Evolutionary conservation across 2,113 vertebrate genomes (phyloP).

Genomic region (Chamaea fasciata): DNA sequence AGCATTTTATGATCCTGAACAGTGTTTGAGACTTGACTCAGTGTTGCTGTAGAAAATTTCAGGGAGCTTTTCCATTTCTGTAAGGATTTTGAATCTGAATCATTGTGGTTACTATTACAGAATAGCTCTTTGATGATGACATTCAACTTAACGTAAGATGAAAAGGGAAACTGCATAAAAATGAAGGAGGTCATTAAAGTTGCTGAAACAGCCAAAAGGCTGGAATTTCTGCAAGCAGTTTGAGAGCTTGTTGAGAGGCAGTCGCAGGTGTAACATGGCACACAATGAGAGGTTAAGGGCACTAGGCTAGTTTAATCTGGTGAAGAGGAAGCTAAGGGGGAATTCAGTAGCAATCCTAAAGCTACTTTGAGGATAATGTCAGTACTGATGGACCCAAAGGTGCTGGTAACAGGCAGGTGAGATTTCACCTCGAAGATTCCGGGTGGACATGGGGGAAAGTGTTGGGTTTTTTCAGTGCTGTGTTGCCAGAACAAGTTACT

Average conservation of each 20-base stretch:
- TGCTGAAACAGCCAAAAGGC: slow-evolving; percentile 17
- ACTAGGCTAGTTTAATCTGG: background rate
- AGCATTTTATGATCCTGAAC: background rate
- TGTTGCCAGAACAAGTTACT: background rate
- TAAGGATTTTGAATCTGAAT: background rate
- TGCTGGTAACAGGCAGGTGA: background rate
- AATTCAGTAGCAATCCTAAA: background rate
- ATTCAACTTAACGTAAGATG: background rate
- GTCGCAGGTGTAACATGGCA: background rate
- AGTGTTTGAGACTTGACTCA: background rate
- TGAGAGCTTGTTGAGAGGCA: background rate
- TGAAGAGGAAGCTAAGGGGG: background rate
- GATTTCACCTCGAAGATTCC: background rate
- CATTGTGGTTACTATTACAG: background rate
- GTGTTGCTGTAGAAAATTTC: background rate
- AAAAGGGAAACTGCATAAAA: background rate
- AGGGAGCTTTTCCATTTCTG: background rate
- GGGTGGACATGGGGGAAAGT: background rate
- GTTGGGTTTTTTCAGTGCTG: background rate
- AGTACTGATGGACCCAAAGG: background rate
- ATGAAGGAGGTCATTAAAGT: background rate
- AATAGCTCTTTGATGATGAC: background rate
- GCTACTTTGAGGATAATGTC: background rate
- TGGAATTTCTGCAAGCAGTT: background rate
- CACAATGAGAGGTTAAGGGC: background rate